A percentile compares a stretch with the other conserved stretches of the same genome.
Conservation (phyloP, 2,888 invertebrate genomes). For the Aleiodes testaceus region DNA sequence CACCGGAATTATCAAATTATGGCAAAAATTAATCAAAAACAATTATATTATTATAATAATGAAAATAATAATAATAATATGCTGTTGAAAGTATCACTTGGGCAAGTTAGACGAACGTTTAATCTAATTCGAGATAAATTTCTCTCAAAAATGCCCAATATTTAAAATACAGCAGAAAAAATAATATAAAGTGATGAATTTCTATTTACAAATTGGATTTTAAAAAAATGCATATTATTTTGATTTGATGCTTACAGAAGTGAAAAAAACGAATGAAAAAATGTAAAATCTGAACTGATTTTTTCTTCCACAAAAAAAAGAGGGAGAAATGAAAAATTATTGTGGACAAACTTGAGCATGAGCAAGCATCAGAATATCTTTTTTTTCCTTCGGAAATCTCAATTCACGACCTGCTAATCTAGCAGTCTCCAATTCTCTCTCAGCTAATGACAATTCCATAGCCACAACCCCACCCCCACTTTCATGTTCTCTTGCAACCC, state of each 20-base stretch:
- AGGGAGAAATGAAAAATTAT: slow-evolving; percentile 50
- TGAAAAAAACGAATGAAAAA: too few relatives aligned
- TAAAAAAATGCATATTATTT: neutral
- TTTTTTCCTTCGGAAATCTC: slow-evolving; percentile 95
- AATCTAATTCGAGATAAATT: neutral
- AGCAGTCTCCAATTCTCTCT: slow-evolving; percentile 89
- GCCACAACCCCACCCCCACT: slow-evolving; percentile 81
- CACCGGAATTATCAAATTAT: neutral
- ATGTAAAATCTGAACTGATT: neutral
- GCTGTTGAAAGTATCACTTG: slow-evolving; percentile 26
- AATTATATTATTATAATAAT: neutral
- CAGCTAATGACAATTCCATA: slow-evolving; percentile 87
- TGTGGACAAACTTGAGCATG: slow-evolving; percentile 82
- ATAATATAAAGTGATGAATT: neutral
- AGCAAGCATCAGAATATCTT: slow-evolving; percentile 93
- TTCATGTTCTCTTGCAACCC: slow-evolving; percentile 89
- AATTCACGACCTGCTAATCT: slow-evolving; percentile 91
- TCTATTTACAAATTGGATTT: slow-evolving; percentile 8
- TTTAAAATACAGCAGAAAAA: neutral
- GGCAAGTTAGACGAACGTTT: slow-evolving; percentile 12
- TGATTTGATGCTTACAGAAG: too few relatives aligned
- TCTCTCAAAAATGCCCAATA: slow-evolving; percentile 5
- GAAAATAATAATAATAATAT: slow-evolving; percentile 3
- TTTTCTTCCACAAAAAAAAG: neutral
- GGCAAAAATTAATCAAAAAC: slow-evolving; percentile 8